These are phyloP conservation scores for Temnothorax unifasciatus DNA, from an alignment of 2,888 invertebrate species.

Conservation along the genomic window DNA sequence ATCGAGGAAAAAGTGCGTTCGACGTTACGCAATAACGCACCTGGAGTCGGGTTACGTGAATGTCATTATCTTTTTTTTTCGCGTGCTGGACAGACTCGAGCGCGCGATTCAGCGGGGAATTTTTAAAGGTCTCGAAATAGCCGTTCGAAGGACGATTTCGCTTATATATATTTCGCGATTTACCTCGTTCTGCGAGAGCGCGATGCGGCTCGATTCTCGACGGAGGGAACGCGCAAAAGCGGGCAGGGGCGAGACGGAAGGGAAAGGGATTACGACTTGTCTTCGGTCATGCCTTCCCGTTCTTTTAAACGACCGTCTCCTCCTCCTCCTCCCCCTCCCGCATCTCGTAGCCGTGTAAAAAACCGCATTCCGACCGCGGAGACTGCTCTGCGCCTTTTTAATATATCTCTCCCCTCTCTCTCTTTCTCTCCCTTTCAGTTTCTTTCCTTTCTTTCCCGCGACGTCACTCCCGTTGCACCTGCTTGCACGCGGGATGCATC, in stretches of 20 bases:
- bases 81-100: neutral
- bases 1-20: slow-evolving; percentile 18
- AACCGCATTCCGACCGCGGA: slow-evolving; percentile 61
- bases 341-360: slow-evolving; percentile 37
- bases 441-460: neutral
- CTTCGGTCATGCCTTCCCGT: neutral
- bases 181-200: neutral
- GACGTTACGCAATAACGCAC: neutral
- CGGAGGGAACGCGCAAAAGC: neutral
- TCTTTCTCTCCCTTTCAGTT: neutral
- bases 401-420: slow-evolving; percentile 10
- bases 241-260: slow-evolving; percentile 1
- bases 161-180: neutral
- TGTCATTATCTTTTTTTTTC: neutral
- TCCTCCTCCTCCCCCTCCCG: neutral
- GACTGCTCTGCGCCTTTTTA: slow-evolving; percentile 42
- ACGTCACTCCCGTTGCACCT: slow-evolving; percentile 59
- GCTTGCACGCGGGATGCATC: slow-evolving; percentile 46
- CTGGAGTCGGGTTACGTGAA: neutral
- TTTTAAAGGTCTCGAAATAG: neutral
- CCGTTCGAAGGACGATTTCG: neutral
- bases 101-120: neutral
- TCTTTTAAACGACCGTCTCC: neutral
- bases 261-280: neutral
- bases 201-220: neutral